phyloP scores from a whole-genome alignment of 1,140 invertebrate species.

The Drosophila baimaii region DNA sequence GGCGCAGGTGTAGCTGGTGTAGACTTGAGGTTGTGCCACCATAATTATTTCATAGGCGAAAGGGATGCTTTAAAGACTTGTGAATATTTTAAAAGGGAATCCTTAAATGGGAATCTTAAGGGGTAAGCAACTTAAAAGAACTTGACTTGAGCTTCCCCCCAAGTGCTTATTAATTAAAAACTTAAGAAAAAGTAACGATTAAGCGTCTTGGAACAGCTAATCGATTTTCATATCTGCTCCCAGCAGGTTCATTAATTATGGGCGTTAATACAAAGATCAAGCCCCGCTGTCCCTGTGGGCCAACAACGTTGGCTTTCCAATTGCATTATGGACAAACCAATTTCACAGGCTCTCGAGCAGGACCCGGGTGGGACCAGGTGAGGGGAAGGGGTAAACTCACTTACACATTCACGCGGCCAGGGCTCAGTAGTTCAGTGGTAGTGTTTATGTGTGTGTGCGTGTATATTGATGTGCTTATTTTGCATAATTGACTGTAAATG shows the following conservation, averaged over 20 bases:
- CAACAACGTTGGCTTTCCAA: conserved; percentile 34
- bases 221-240: conserved; percentile 33
- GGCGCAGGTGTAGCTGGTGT: background rate
- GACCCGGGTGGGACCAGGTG: background rate
- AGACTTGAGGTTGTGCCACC: conserved; percentile 7
- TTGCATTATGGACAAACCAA: conserved; percentile 63
- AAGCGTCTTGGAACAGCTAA: conserved; percentile 3
- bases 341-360: conserved; percentile 37
- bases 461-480: conserved; percentile 66
- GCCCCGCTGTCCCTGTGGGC: conserved; percentile 13
- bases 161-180: background rate
- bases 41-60: conserved; percentile 5
- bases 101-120: background rate
- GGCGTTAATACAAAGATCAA: conserved; percentile 59
- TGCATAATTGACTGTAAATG: conserved; percentile 77
- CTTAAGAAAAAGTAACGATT: background rate
- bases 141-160: no score
- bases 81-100: background rate
- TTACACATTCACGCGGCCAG: conserved; percentile 20
- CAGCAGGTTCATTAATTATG: conserved; percentile 53
- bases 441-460: conserved; percentile 15
- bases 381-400: background rate
- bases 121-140: background rate
- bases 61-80: background rate
- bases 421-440: conserved; percentile 21